Conservation (phyloP, 2,113 vertebrate genomes). For the Oryctolagus cuniculus region DNA sequence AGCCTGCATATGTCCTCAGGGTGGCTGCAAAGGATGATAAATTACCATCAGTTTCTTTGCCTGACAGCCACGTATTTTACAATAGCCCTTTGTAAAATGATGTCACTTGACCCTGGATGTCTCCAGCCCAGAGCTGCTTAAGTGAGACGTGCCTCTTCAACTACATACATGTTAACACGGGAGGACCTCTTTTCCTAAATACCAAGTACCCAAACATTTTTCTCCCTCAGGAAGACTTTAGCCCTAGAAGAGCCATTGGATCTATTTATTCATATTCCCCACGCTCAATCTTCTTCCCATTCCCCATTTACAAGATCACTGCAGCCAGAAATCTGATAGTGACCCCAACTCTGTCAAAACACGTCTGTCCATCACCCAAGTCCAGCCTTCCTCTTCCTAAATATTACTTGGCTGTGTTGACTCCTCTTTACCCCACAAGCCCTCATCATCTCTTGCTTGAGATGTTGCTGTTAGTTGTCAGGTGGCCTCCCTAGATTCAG, state of each 20-base stretch:
- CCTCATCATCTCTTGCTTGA: not conserved
- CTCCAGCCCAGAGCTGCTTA: not conserved
- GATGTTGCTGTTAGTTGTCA: not conserved
- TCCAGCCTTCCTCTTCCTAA: not conserved
- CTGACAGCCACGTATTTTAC: not conserved
- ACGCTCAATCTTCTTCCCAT: not conserved
- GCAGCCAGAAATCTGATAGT: not conserved
- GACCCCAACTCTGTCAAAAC: not conserved
- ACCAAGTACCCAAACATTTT: not conserved
- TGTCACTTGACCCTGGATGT: not conserved
- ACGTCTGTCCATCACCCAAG: not conserved
- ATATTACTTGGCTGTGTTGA: not conserved
- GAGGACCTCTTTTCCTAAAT: not conserved
- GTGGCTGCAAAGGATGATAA: not conserved
- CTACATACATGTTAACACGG: not conserved
- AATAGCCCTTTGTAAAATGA: not conserved
- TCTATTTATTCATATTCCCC: not conserved
- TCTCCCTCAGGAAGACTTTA: not conserved
- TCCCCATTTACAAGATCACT: not conserved
- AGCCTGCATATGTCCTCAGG: not conserved
- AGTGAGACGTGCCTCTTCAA: not conserved
- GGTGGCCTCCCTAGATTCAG: not conserved
- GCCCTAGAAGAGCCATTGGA: not conserved
- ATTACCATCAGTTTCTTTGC: not conserved
- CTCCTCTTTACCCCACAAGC: not conserved